Evolutionary conservation across 2,113 vertebrate genomes (phyloP).

Genomic region (Rynchops niger): DNA sequence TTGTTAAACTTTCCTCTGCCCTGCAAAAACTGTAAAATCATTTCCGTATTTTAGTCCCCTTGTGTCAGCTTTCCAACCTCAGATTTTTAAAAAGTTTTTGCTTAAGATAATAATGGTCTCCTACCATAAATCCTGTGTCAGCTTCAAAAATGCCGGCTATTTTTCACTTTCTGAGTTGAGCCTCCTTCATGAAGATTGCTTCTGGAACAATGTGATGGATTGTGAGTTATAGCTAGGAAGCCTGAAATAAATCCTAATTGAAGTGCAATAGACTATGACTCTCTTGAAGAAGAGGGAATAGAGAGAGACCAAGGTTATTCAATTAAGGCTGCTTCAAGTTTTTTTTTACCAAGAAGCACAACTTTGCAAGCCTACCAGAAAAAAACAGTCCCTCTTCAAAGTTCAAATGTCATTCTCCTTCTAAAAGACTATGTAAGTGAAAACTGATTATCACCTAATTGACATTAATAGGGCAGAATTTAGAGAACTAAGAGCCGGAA

Average conservation of each 20-base stretch:
- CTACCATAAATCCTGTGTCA: not conserved
- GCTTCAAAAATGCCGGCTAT: not conserved
- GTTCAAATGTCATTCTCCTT: not conserved
- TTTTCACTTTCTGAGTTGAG: not conserved
- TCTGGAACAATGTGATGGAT: not conserved
- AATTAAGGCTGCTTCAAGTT: not conserved
- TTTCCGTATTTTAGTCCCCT: not conserved
- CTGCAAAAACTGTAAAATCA: not conserved
- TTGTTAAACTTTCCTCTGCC: not conserved
- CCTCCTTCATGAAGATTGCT: not conserved
- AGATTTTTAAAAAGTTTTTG: not conserved
- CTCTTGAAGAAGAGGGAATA: not conserved
- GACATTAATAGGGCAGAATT: not conserved
- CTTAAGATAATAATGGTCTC: not conserved
- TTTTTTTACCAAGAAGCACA: not conserved
- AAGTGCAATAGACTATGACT: not conserved
- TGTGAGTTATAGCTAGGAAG: not conserved
- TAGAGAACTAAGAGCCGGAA: not conserved
- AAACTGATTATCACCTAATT: not conserved
- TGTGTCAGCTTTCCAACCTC: not conserved
- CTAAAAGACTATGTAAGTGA: not conserved
- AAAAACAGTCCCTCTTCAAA: not conserved
- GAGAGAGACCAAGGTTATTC: not conserved
- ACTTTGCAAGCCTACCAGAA: not conserved
- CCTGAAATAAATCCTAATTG: slow-evolving; percentile 17